Conservation (phyloP, 2,888 invertebrate genomes). For the Argyresthia albistria region DNA sequence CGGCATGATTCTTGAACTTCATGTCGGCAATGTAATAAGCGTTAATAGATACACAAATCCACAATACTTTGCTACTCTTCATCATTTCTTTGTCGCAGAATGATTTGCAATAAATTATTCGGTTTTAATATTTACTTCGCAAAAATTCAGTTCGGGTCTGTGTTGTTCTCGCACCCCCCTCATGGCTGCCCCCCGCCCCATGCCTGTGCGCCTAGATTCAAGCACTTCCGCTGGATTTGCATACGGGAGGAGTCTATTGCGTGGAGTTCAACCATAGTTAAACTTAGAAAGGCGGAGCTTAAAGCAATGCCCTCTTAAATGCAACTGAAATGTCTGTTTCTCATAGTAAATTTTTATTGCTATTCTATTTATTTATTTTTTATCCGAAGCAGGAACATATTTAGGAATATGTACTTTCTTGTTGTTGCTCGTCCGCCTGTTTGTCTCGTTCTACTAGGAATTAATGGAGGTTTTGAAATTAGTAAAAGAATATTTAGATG, state of each 20-base stretch:
- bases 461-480: too few relatives aligned
- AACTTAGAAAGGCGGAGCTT: constrained; percentile 41
- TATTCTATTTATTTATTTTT: too few relatives aligned
- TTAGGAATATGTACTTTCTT: too few relatives aligned
- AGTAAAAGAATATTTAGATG: too few relatives aligned
- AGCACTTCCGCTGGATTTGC: constrained; percentile 54
- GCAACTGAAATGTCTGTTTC: not conserved
- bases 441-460: too few relatives aligned
- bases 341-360: too few relatives aligned
- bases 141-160: constrained; percentile 50
- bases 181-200: too few relatives aligned
- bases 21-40: constrained; percentile 35
- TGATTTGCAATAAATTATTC: constrained; percentile 54
- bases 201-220: constrained; percentile 20
- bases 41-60: constrained; percentile 62
- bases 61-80: constrained; percentile 38
- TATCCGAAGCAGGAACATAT: too few relatives aligned
- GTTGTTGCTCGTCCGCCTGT: too few relatives aligned
- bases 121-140: constrained; percentile 65
- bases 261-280: constrained; percentile 35
- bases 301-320: constrained; percentile 16
- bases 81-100: constrained; percentile 58
- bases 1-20: too few relatives aligned
- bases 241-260: constrained; percentile 59
- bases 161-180: constrained; percentile 27